These are phyloP conservation scores for Marmota monax DNA, from an alignment of 2,113 vertebrate species.

Conservation along the genomic window DNA sequence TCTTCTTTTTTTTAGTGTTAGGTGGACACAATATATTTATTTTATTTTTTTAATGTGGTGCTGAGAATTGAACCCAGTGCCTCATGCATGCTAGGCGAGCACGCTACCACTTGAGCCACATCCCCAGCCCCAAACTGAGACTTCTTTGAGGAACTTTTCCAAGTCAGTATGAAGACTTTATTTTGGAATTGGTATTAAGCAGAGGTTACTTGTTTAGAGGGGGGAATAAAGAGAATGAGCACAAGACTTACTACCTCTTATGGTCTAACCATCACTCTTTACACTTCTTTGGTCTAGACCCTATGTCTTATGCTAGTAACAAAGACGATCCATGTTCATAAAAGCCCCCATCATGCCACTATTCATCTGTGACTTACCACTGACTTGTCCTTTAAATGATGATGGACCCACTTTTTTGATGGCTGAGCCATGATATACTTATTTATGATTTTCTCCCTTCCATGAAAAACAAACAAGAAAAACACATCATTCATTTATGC, in stretches of 20 bases:
- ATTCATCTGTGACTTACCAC: neutral
- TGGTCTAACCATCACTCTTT: neutral
- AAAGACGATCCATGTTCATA: constrained; percentile 16
- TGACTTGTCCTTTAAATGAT: constrained; percentile 35
- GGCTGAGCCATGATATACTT: neutral
- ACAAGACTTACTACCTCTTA: neutral
- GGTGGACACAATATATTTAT: no score
- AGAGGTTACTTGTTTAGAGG: neutral
- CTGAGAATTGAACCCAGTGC: no score
- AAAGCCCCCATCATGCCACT: neutral
- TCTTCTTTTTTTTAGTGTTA: no score
- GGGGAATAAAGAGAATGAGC: neutral
- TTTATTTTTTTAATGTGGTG: no score
- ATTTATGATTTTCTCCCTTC: neutral
- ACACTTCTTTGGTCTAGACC: neutral
- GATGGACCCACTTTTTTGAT: constrained; percentile 27
- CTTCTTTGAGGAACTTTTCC: neutral
- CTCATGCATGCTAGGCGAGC: no score
- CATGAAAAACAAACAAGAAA: constrained; percentile 40
- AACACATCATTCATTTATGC: constrained; percentile 37
- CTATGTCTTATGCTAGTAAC: neutral
- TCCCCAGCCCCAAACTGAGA: neutral
- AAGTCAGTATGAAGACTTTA: neutral
- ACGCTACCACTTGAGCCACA: no score
- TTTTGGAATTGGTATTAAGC: neutral